phyloP scores from a whole-genome alignment of 2,888 invertebrate genomes.

The Netelia fuscicornis region DNA sequence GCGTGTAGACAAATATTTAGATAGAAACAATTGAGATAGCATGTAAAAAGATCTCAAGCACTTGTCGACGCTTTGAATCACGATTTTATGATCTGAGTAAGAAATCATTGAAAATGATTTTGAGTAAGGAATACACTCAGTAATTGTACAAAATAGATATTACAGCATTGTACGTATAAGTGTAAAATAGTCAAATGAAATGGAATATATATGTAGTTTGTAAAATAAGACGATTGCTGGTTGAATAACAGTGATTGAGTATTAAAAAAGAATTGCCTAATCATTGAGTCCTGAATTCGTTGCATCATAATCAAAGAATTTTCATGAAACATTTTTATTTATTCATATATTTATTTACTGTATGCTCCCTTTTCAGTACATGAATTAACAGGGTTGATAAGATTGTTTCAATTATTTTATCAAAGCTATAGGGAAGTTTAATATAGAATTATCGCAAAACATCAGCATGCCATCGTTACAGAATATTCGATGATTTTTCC shows the following conservation, averaged over 20 bases:
- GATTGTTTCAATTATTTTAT: slow-evolving; percentile 12
- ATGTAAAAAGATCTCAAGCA: slow-evolving; percentile 6
- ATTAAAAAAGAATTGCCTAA: not conserved
- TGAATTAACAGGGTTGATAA: slow-evolving; percentile 36
- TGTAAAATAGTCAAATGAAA: slow-evolving; percentile 43
- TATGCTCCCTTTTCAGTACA: slow-evolving; percentile 30
- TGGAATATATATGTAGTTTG: slow-evolving; percentile 24
- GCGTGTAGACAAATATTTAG: slow-evolving; percentile 25
- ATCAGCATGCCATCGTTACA: slow-evolving; percentile 32
- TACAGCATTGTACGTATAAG: slow-evolving; percentile 42
- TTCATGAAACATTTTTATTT: slow-evolving; percentile 12
- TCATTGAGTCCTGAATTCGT: not conserved
- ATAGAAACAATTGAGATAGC: slow-evolving; percentile 23
- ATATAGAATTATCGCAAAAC: slow-evolving; percentile 30
- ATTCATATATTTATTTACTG: slow-evolving; percentile 34
- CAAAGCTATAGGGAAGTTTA: not conserved
- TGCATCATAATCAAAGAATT: not conserved
- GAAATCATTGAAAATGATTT: slow-evolving; percentile 2
- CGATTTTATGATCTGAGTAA: not conserved
- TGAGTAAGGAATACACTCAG: slow-evolving; percentile 22
- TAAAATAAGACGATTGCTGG: not conserved
- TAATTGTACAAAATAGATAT: slow-evolving; percentile 62
- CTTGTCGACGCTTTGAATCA: not conserved
- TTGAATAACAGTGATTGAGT: not conserved
- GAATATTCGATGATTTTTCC: slow-evolving; percentile 42